Base-by-base conservation (phyloP, 2,113 vertebrate species). In the Zeus faber region DNA sequence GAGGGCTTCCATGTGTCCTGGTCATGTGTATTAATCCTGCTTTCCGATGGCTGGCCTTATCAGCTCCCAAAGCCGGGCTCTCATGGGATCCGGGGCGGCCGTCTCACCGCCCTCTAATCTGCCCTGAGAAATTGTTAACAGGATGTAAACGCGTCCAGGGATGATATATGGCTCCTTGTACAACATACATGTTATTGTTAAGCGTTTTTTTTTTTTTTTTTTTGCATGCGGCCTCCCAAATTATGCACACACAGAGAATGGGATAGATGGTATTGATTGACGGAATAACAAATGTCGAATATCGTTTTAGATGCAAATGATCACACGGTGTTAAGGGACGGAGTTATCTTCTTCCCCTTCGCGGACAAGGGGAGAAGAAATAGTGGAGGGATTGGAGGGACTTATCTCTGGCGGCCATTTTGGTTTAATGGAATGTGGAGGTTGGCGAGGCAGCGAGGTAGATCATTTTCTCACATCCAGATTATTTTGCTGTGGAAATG, bases 11-110 rank as follows among this genome's bases (percentile, higher is more conserved):
- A 76, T 81, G 77, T 82, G 84, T 84, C 83, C 78, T 76, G 85
- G 89, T 89, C 88, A 84, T 82, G 82, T 77, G 89, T 87, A 86
- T 88, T 91, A 90, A 91, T 90, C 88, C 86, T 80, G 79, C 72
- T 81, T 82, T 84, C 82, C 86, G 79, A 80, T 86, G 83, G 81
- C 86, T 81, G 78, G 82, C 79, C 82, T 91, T 91, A 91, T 91
- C 89, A 86, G 86, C 85, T 82, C 60, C 84, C 82, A 88, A 89
- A 90, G 87, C 89, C 69, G 74, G 61, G 44, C 85, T 90, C 89
- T 88, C 89, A 72, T 80, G 89, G 89, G 89, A 89, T 85, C 82
- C 70, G 11, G 72, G 66, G 81, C 83, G 60, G 81, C 81, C 76
- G 86, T 82, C 85, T 84, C 81, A 77, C 73, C 77, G 53, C 72